Conservation (phyloP, 2,888 invertebrate genomes). For the Acrocyrtus sp. region DNA sequence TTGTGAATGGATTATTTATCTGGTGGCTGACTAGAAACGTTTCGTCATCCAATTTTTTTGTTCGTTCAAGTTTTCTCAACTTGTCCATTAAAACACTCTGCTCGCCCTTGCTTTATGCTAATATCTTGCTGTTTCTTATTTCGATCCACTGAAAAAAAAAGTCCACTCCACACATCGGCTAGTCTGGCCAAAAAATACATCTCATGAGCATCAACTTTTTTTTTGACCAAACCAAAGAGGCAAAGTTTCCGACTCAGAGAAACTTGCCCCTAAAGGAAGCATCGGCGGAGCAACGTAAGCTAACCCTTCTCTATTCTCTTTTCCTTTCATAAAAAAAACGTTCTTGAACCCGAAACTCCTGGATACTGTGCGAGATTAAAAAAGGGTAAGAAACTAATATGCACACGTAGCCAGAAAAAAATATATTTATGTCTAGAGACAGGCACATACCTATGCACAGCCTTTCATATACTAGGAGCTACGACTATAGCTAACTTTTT, state of each 20-base stretch:
- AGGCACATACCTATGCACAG: background rate
- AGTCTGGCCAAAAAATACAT: conserved; percentile 10
- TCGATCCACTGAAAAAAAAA: background rate
- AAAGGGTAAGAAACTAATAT: background rate
- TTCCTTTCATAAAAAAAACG: conserved; percentile 31
- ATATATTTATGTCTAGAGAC: too few species aligned
- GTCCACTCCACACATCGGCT: conserved; percentile 1
- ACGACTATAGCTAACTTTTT: background rate
- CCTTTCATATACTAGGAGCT: background rate
- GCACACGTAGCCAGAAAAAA: conserved; percentile 14
- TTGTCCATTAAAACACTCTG: conserved; percentile 16
- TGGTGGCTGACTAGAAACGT: too few species aligned
- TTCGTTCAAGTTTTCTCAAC: conserved; percentile 16
- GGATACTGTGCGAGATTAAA: conserved; percentile 18
- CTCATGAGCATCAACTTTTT: conserved; percentile 2
- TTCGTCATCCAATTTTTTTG: conserved; percentile 4
- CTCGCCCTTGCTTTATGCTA: conserved; percentile 22
- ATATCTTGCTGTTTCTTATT: conserved; percentile 7
- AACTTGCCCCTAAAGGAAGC: background rate
- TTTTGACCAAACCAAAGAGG: background rate
- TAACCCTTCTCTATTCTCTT: conserved; percentile 31
- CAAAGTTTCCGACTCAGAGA: conserved; percentile 27
- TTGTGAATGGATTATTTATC: background rate
- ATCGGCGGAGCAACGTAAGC: conserved; percentile 22
- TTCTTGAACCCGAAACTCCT: conserved; percentile 28